These are phyloP conservation scores for Ictidomys tridecemlineatus DNA, from an alignment of 2,113 vertebrate species.

Conservation along the genomic window DNA sequence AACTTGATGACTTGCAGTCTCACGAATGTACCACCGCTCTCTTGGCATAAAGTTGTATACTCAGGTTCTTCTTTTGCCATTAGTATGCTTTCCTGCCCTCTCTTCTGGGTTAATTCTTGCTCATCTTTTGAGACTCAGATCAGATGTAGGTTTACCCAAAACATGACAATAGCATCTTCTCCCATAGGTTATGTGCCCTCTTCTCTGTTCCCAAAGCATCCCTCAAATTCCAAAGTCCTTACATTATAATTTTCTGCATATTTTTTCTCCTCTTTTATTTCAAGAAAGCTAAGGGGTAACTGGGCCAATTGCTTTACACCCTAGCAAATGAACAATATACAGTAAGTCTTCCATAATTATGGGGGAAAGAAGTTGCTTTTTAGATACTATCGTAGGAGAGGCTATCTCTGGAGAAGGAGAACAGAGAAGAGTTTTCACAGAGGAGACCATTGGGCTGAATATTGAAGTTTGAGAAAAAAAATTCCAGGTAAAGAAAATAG, in stretches of 20 bases:
- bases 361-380: neutral
- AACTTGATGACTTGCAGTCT: neutral
- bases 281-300: neutral
- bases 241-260: neutral
- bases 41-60: neutral
- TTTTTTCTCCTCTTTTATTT: neutral
- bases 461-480: neutral
- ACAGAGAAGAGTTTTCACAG: neutral
- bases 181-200: rapidly evolving
- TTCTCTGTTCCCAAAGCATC: neutral
- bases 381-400: neutral
- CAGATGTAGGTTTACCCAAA: neutral
- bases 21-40: rapidly evolving
- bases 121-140: neutral
- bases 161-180: neutral
- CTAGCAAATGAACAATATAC: neutral
- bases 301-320: neutral
- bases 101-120: neutral
- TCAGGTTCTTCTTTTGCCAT: neutral
- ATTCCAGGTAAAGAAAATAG: neutral
- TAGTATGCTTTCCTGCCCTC: neutral
- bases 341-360: neutral
- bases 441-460: neutral
- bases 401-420: neutral
- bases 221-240: neutral